Evolutionary conservation across 2,888 invertebrate species (phyloP).

Genomic region (Drosophila parthenogenetica): DNA sequence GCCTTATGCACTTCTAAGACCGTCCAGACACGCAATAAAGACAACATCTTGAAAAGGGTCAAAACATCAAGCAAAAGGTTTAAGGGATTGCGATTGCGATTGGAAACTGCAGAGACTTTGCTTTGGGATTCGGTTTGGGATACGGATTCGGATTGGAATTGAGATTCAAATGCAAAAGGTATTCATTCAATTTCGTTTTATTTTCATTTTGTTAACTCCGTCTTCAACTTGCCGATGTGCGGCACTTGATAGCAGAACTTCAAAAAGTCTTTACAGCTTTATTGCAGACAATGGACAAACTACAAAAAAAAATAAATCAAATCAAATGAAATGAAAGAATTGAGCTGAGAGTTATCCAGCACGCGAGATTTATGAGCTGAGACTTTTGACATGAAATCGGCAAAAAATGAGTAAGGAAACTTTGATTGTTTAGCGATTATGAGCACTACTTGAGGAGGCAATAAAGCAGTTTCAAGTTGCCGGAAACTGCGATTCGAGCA

Average conservation of each 20-base stretch:
- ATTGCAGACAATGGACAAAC: conserved; percentile 49
- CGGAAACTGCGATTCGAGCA: not conserved
- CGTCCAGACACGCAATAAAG: conserved; percentile 72
- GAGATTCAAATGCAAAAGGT: conserved; percentile 68
- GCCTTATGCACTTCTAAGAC: conserved; percentile 61
- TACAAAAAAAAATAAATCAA: conserved; percentile 46
- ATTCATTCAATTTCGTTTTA: conserved; percentile 36
- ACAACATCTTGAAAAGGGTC: conserved; percentile 81
- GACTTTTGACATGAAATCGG: conserved; percentile 57
- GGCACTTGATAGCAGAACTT: conserved; percentile 63
- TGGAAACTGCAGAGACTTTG: conserved; percentile 8
- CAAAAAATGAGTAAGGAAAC: conserved; percentile 30
- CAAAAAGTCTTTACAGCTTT: conserved; percentile 60
- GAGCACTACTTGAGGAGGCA: conserved; percentile 24
- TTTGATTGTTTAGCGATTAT: conserved; percentile 37
- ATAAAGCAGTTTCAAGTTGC: conserved; percentile 24
- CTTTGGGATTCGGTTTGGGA: conserved; percentile 21
- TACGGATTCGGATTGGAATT: conserved; percentile 46
- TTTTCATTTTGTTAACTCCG: conserved; percentile 44
- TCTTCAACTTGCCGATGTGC: conserved; percentile 58
- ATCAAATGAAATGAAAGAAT: conserved; percentile 63
- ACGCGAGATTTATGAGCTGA: conserved; percentile 77
- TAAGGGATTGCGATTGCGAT: conserved; percentile 57
- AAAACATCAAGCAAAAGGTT: conserved; percentile 74
- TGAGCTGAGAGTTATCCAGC: conserved; percentile 64